A percentile compares a stretch with the other conserved stretches of the same genome.
Conservation (phyloP, 2,888 invertebrate genomes). For the Mesorhabditis sp. region DNA sequence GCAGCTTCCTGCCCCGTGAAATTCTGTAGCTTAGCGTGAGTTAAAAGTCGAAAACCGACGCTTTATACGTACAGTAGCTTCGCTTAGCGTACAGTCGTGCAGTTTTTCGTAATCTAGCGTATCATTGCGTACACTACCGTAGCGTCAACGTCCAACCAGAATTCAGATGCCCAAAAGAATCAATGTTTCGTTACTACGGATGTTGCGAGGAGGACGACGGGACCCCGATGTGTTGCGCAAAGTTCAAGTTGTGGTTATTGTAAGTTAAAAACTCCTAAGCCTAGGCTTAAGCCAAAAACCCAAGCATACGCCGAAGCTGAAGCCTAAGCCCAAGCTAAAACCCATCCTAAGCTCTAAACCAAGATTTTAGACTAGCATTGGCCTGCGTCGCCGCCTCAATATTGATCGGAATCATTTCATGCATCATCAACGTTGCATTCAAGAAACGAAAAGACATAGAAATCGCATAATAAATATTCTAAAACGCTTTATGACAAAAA, state of each 20-base stretch:
- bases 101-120: no score
- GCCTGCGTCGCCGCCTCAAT: conserved; percentile 3
- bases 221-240: neutral
- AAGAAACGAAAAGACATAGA: no score
- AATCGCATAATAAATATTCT: no score
- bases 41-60: no score
- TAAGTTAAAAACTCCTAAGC: neutral
- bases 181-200: neutral
- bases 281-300: neutral
- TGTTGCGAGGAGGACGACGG: neutral
- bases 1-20: no score
- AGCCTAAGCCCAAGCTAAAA: neutral
- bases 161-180: neutral
- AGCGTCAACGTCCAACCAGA: no score
- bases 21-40: no score
- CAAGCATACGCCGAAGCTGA: neutral
- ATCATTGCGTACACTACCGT: no score
- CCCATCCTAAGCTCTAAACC: neutral
- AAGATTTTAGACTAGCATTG: neutral
- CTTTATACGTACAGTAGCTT: no score
- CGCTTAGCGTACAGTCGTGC: neutral
- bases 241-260: neutral
- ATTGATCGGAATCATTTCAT: neutral
- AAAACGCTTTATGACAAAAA: no score
- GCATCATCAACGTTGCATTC: no score